Evolutionary conservation across 2,113 vertebrate genomes (phyloP).

Genomic region (Sylvia atricapilla): DNA sequence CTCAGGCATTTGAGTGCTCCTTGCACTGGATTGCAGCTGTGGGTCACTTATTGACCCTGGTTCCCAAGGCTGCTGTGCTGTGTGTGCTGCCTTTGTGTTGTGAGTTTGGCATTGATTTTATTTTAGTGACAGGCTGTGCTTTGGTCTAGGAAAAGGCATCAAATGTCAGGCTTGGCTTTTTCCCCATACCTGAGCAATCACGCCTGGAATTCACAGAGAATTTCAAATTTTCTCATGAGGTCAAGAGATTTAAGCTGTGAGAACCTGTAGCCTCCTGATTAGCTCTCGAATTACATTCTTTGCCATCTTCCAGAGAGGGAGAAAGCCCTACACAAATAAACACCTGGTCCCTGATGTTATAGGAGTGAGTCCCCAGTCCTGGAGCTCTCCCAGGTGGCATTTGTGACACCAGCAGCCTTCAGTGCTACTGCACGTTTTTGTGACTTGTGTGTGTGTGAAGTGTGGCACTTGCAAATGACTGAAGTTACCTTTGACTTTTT

Average conservation of each 20-base stretch:
- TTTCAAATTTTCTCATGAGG: neutral
- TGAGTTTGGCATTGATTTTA: neutral
- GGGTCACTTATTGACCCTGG: neutral
- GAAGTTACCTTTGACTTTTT: neutral
- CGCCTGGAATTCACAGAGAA: neutral
- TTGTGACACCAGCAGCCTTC: neutral
- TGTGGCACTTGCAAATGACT: neutral
- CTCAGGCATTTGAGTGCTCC: neutral
- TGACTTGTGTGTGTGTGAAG: neutral
- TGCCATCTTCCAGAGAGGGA: neutral
- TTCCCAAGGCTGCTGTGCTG: neutral
- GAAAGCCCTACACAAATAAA: neutral
- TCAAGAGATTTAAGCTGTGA: neutral
- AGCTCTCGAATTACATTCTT: neutral
- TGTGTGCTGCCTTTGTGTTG: neutral
- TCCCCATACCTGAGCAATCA: neutral
- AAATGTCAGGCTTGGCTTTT: neutral
- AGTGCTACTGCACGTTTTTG: neutral
- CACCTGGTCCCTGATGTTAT: fast-evolving
- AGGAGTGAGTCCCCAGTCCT: neutral
- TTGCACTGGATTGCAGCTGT: neutral
- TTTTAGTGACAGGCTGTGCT: neutral
- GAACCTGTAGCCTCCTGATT: neutral
- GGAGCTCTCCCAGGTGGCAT: neutral
- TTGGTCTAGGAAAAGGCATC: neutral